Percentiles rank a stretch among this genome's conserved stretches.
Evolutionary conservation across 2,888 invertebrate genomes (phyloP).

Genomic region (Mythimna pallens): DNA sequence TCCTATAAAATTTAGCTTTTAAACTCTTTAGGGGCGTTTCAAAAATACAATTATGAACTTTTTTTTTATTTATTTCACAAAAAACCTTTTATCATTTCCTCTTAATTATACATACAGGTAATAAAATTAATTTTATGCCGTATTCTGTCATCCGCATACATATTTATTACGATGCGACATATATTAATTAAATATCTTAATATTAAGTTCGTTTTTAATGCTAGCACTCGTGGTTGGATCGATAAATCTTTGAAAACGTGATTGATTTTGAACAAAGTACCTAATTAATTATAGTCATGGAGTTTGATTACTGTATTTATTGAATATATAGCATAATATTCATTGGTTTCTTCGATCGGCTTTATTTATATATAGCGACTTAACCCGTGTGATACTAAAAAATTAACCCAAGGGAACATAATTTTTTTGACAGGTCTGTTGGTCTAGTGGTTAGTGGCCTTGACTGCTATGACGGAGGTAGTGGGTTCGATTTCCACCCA

Average conservation of each 20-base stretch:
- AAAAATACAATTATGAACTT: background rate
- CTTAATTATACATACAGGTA: conserved; percentile 35
- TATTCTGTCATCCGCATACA: conserved; percentile 44
- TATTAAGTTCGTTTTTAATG: conserved; percentile 30
- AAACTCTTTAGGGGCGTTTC: background rate
- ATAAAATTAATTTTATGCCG: conserved; percentile 49
- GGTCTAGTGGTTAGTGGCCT: too few species aligned
- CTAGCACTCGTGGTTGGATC: background rate
- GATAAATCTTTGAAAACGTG: conserved; percentile 20
- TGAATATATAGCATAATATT: background rate
- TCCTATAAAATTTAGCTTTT: too few species aligned
- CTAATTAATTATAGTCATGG: conserved; percentile 14
- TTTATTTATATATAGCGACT: too few species aligned
- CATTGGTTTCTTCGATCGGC: too few species aligned
- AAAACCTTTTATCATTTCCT: conserved; percentile 5
- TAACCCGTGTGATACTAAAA: too few species aligned
- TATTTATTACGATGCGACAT: conserved; percentile 51
- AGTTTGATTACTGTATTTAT: background rate
- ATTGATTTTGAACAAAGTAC: conserved; percentile 35
- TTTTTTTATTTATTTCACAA: conserved; percentile 9
- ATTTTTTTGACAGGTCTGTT: too few species aligned
- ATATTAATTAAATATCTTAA: conserved; percentile 46
- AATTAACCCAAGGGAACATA: too few species aligned
- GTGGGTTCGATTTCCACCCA: too few species aligned
- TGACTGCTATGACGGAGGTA: too few species aligned